Conservation (phyloP, 2,888 invertebrate species). For the Opisthograptis luteolata region DNA sequence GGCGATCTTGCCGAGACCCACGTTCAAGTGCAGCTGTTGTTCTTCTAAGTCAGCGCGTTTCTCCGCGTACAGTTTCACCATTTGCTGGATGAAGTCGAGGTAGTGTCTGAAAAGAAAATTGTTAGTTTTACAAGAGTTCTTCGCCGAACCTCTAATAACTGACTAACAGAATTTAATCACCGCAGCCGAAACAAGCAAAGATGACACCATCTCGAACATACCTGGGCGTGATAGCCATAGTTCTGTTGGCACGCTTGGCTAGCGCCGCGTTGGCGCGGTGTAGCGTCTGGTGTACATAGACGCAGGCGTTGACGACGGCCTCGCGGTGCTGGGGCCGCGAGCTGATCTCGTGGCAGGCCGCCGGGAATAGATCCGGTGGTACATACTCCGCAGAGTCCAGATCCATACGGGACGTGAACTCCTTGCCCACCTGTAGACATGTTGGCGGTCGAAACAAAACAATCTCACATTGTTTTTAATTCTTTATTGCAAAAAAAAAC, state of each 20-base stretch:
- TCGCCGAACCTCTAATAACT: no score
- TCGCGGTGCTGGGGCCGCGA: conserved; percentile 93
- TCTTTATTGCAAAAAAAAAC: not conserved
- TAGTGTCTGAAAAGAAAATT: conserved; percentile 88
- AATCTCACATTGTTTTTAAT: not conserved
- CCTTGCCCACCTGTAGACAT: conserved; percentile 90
- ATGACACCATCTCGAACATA: no score
- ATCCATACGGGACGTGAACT: conserved; percentile 98
- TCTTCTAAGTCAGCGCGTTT: conserved; percentile 99
- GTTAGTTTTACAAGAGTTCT: not conserved
- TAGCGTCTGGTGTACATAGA: conserved; percentile 98
- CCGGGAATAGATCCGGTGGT: conserved; percentile 95
- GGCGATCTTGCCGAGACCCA: conserved; percentile 98
- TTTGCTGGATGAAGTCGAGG: conserved; percentile 99
- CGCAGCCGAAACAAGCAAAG: no score
- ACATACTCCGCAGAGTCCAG: conserved; percentile 94
- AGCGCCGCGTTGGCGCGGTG: conserved; percentile 97
- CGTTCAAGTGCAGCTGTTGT: conserved; percentile 99
- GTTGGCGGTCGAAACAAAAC: no score
- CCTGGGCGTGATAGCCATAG: conserved; percentile 98
- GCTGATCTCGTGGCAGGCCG: conserved; percentile 91
- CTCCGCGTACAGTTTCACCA: conserved; percentile 98
- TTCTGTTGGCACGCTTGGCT: conserved; percentile 95
- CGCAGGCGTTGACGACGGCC: conserved; percentile 99
- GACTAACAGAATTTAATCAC: no score